These are phyloP conservation scores for Pavo muticus DNA, from an alignment of 2,113 vertebrate genomes.

Conservation along the genomic window DNA sequence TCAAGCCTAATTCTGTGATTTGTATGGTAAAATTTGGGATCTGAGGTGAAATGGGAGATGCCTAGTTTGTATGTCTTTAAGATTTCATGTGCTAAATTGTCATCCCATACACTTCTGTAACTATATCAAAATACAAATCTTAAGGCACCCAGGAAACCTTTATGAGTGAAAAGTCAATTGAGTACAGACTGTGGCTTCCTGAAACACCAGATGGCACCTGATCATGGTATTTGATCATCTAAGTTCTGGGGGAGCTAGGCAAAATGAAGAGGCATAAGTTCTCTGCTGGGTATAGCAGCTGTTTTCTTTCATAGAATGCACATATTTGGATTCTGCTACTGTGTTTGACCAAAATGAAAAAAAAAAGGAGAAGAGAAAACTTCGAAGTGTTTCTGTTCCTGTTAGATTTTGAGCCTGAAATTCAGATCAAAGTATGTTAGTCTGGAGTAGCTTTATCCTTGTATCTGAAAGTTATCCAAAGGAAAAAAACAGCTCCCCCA, in stretches of 20 bases:
- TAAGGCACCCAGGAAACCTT: not conserved
- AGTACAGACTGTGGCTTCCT: not conserved
- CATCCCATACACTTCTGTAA: not conserved
- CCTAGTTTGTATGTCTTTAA: not conserved
- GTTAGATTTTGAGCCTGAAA: not conserved
- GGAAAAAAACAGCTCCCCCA: not conserved
- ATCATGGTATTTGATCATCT: not conserved
- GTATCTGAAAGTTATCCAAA: not conserved
- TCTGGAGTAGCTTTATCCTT: not conserved
- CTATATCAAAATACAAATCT: not conserved
- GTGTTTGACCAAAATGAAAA: constrained; percentile 3
- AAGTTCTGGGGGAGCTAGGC: not conserved
- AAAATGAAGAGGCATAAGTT: not conserved
- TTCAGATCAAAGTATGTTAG: not conserved
- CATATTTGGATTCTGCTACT: not conserved
- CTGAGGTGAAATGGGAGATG: not conserved
- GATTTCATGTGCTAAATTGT: not conserved
- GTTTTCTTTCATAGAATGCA: not conserved
- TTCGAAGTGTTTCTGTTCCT: not conserved
- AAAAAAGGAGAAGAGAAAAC: not conserved
- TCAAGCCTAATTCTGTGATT: not conserved
- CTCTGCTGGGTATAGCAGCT: not conserved
- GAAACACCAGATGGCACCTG: not conserved
- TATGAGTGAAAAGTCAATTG: not conserved
- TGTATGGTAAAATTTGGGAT: not conserved